phyloP scores from a whole-genome alignment of 1,140 invertebrate species.

The Danaus melanippus region DNA sequence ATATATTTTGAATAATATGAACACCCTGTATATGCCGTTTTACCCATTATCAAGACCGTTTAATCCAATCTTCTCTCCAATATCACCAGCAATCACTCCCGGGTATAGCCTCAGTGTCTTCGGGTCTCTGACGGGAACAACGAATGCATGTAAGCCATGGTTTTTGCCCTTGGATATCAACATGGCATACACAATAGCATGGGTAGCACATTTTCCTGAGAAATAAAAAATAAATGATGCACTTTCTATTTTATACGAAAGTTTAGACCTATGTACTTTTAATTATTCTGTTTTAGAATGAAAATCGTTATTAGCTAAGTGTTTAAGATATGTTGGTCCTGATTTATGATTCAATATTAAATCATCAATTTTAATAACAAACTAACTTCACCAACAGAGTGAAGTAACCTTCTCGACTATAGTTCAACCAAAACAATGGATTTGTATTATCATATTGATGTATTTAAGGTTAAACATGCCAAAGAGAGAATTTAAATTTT shows the following conservation, averaged over 20 bases:
- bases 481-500: background rate
- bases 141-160: conserved; percentile 86
- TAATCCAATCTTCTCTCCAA: conserved; percentile 87
- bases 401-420: too few relatives aligned
- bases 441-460: conserved; percentile 8
- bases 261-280: too few relatives aligned
- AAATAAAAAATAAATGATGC: background rate
- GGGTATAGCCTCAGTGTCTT: conserved; percentile 79
- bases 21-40: background rate
- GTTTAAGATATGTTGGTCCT: too few relatives aligned
- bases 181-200: conserved; percentile 90
- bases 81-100: conserved; percentile 84
- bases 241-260: too few relatives aligned
- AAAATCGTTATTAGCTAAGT: too few relatives aligned
- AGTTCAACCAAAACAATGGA: conserved; percentile 4
- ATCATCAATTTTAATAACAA: too few relatives aligned
- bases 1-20: too few relatives aligned
- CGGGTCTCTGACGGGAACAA: conserved; percentile 84
- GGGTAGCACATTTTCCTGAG: conserved; percentile 85
- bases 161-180: conserved; percentile 83
- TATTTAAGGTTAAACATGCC: conserved; percentile 3
- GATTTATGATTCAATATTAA: too few relatives aligned
- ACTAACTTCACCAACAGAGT: too few relatives aligned
- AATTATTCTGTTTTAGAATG: too few relatives aligned
- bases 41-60: conserved; percentile 85